Evolutionary conservation across 2,888 invertebrate species (phyloP).

Genomic region (Standfussiana lucernea): DNA sequence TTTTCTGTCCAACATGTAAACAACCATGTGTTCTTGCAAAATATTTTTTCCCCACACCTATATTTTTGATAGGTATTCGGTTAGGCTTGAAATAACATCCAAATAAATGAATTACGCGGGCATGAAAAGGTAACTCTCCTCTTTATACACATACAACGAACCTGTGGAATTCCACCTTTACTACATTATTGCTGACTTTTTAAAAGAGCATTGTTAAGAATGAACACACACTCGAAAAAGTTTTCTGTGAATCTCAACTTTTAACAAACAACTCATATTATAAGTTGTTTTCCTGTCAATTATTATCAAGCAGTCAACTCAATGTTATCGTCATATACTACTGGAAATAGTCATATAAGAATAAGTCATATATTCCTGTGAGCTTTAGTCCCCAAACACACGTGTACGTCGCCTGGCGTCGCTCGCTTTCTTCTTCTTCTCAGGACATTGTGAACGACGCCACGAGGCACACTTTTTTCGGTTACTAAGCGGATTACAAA

Average conservation of each 20-base stretch:
- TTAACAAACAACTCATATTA: constrained; percentile 17
- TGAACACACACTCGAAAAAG: neutral
- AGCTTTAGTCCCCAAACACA: neutral
- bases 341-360: too few species aligned
- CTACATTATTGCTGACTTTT: constrained; percentile 3
- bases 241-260: constrained; percentile 16
- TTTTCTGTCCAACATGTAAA: too few species aligned
- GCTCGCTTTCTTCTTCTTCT: neutral
- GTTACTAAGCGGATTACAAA: too few species aligned
- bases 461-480: neutral
- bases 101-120: too few species aligned
- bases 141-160: neutral
- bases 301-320: constrained; percentile 15
- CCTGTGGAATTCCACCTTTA: neutral
- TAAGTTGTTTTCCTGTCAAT: constrained; percentile 37
- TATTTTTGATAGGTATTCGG: too few species aligned
- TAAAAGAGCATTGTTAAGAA: constrained; percentile 1
- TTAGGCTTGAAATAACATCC: too few species aligned
- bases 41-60: too few species aligned
- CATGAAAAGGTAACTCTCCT: too few species aligned
- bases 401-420: neutral
- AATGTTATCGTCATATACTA: constrained; percentile 12
- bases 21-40: too few species aligned
- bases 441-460: neutral
- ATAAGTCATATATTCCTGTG: too few species aligned